Evolutionary conservation across 2,888 invertebrate species (phyloP).

Genomic region (Agrilus mali): DNA sequence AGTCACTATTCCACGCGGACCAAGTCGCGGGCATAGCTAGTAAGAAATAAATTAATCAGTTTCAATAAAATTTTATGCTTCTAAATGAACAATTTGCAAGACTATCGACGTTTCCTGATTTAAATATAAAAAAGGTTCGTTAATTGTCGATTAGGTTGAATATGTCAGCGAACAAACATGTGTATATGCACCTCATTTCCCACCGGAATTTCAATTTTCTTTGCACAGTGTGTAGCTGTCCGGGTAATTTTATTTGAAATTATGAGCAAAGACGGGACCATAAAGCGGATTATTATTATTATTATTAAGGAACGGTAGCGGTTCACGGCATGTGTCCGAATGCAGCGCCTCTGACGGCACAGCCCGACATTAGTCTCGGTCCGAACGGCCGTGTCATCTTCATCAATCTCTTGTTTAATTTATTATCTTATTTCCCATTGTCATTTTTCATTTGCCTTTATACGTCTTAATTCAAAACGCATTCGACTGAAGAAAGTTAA

Average conservation of each 20-base stretch:
- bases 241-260: slow-evolving; percentile 16
- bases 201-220: slow-evolving; percentile 15
- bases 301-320: slow-evolving; percentile 13
- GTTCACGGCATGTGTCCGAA: slow-evolving; percentile 13
- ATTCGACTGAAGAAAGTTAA: slow-evolving; percentile 1
- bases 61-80: too few species aligned
- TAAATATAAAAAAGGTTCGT: slow-evolving; percentile 19
- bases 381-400: slow-evolving; percentile 22
- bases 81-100: too few species aligned
- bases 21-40: too few species aligned
- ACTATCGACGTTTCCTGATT: too few species aligned
- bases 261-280: slow-evolving; percentile 16
- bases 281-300: not conserved
- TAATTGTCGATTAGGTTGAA: not conserved
- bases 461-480: slow-evolving; percentile 22
- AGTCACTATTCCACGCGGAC: too few species aligned
- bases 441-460: slow-evolving; percentile 23
- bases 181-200: slow-evolving; percentile 8
- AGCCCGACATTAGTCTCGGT: slow-evolving; percentile 25
- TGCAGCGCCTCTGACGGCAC: slow-evolving; percentile 12
- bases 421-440: slow-evolving; percentile 31
- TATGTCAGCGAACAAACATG: slow-evolving; percentile 4
- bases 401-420: slow-evolving; percentile 30
- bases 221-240: slow-evolving; percentile 17
- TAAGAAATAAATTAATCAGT: too few species aligned